A percentile compares a stretch with the other conserved stretches of the same genome.
These are phyloP conservation scores for Upupa epops DNA, from an alignment of 2,113 vertebrate genomes.

Conservation along the genomic window DNA sequence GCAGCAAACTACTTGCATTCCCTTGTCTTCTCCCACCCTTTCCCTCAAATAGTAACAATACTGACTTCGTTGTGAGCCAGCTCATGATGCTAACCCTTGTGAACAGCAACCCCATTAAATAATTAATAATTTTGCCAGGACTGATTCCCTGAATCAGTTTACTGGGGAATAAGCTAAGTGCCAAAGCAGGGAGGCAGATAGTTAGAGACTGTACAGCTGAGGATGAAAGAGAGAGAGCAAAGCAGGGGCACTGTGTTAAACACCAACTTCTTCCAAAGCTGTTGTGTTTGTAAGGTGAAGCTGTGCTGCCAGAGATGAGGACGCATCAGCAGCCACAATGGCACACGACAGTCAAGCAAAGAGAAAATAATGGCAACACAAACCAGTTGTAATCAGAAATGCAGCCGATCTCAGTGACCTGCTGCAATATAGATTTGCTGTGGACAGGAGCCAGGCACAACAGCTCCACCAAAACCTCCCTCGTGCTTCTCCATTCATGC, in stretches of 20 bases:
- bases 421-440: not conserved
- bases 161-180: not conserved
- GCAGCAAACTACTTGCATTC: not conserved
- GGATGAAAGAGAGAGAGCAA: not conserved
- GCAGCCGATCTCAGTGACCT: not conserved
- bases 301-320: not conserved
- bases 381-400: not conserved
- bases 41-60: not conserved
- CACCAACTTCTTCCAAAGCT: not conserved
- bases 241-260: not conserved
- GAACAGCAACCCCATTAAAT: not conserved
- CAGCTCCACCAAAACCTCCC: not conserved
- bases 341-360: not conserved
- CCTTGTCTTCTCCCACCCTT: not conserved
- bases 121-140: not conserved
- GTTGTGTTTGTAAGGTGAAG: not conserved
- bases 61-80: not conserved
- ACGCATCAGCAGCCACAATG: not conserved
- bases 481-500: not conserved
- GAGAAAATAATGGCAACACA: not conserved
- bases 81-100: not conserved
- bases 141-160: not conserved
- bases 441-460: not conserved
- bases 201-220: not conserved
- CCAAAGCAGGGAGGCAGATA: not conserved